These are phyloP conservation scores for Auanema sp. DNA, from an alignment of 2,888 invertebrate species.

Conservation along the genomic window DNA sequence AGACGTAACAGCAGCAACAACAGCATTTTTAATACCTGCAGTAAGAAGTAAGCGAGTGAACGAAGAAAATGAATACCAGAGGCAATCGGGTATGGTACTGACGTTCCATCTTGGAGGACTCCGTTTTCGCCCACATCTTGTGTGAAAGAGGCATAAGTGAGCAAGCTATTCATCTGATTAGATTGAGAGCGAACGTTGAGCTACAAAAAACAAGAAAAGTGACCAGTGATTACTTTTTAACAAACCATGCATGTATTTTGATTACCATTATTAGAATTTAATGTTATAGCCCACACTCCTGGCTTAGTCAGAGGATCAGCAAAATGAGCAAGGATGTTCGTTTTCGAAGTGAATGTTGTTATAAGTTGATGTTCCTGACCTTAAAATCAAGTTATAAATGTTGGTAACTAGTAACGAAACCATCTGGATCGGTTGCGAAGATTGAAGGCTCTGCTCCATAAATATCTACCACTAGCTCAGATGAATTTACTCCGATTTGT, in stretches of 20 bases:
- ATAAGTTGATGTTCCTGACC: constrained; percentile 5
- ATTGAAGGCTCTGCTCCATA: constrained; percentile 11
- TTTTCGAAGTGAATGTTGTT: constrained; percentile 31
- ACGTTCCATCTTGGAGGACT: constrained; percentile 34
- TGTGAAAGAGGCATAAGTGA: constrained; percentile 37
- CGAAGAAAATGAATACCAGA: constrained; percentile 14
- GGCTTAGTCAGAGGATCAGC: constrained; percentile 25
- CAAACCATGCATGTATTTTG: constrained; percentile 32
- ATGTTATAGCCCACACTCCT: constrained; percentile 37
- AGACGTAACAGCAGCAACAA: constrained; percentile 27
- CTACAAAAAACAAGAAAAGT: constrained; percentile 18
- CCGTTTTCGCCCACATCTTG: constrained; percentile 35
- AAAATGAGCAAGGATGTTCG: constrained; percentile 31
- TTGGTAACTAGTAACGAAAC: no score
- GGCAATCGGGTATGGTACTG: constrained; percentile 32
- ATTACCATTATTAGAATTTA: constrained; percentile 24
- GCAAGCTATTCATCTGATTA: constrained; percentile 5
- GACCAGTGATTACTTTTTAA: not conserved
- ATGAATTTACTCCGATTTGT: constrained; percentile 39
- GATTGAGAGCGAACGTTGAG: constrained; percentile 32
- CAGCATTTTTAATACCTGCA: constrained; percentile 24
- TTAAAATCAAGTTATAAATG: not conserved
- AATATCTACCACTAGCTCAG: constrained; percentile 36
- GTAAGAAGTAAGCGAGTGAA: not conserved
- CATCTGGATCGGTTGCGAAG: not conserved